Conservation (phyloP, 2,113 vertebrate genomes). For the Epinephelus fuscoguttatus region DNA sequence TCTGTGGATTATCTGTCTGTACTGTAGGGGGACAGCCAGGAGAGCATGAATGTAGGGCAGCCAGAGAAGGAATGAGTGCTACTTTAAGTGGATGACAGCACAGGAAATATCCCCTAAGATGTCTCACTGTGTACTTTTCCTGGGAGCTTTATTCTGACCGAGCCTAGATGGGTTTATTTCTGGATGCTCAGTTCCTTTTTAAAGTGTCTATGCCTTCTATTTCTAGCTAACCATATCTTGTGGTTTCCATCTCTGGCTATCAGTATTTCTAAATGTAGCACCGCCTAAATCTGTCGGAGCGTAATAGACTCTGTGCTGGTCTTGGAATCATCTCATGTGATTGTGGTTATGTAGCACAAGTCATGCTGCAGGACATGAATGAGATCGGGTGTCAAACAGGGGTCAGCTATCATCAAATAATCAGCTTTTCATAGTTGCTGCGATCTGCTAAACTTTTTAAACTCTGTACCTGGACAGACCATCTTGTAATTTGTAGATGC, state of each 20-base stretch:
- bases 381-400: background rate
- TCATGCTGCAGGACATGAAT: constrained; percentile 28
- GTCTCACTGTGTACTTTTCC: constrained; percentile 47
- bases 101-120: constrained; percentile 70
- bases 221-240: constrained; percentile 47
- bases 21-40: constrained; percentile 28
- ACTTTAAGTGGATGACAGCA: constrained; percentile 67
- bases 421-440: background rate
- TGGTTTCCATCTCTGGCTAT: constrained; percentile 68
- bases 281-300: constrained; percentile 33
- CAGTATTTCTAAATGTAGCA: constrained; percentile 63
- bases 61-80: constrained; percentile 45
- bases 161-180: constrained; percentile 72
- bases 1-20: constrained; percentile 62
- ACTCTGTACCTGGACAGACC: background rate
- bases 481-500: constrained; percentile 33
- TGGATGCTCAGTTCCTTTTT: constrained; percentile 65
- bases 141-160: constrained; percentile 36
- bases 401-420: constrained; percentile 4
- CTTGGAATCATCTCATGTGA: constrained; percentile 57
- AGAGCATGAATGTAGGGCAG: constrained; percentile 63
- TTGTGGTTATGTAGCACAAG: constrained; percentile 49
- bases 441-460: background rate
- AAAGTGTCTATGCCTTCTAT: constrained; percentile 65
- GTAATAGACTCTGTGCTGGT: constrained; percentile 35